Conservation (phyloP, 2,113 vertebrate species). For the Rhabdomys dilectus region DNA sequence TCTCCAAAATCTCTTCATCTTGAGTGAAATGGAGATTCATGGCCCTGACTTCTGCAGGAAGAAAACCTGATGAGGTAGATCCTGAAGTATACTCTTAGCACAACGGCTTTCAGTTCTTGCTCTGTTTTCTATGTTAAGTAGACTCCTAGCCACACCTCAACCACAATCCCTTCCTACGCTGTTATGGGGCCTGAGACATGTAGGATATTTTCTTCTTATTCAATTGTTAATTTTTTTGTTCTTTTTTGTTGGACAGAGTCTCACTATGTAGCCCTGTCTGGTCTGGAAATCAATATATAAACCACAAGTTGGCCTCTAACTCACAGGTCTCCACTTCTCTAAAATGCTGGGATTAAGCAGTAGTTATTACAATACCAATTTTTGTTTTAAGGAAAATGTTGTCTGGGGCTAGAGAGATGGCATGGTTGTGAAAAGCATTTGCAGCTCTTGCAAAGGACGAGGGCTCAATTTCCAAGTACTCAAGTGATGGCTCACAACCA, state of each 20-base stretch:
- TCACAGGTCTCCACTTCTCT: neutral
- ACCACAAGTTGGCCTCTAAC: neutral
- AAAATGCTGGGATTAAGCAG: neutral
- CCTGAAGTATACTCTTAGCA: neutral
- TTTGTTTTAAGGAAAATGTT: neutral
- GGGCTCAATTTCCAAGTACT: neutral
- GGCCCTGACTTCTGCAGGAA: neutral
- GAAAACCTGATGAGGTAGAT: neutral
- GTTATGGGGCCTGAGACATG: neutral
- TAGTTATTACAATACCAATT: neutral
- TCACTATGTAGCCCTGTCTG: neutral
- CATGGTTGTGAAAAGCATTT: neutral
- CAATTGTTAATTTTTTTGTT: neutral
- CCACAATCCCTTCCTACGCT: neutral
- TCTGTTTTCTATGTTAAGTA: neutral
- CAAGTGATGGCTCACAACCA: neutral
- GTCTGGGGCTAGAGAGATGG: neutral
- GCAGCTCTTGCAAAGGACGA: neutral
- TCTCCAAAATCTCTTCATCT: neutral
- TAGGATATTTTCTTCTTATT: neutral
- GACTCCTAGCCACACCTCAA: neutral
- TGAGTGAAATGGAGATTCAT: neutral
- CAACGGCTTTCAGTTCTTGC: neutral
- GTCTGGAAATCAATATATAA: neutral
- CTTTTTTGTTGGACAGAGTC: neutral